Evolutionary conservation across 64 coral and sea anemone species (phyloP).

Genomic region (Catalaphyllia jardinei): DNA sequence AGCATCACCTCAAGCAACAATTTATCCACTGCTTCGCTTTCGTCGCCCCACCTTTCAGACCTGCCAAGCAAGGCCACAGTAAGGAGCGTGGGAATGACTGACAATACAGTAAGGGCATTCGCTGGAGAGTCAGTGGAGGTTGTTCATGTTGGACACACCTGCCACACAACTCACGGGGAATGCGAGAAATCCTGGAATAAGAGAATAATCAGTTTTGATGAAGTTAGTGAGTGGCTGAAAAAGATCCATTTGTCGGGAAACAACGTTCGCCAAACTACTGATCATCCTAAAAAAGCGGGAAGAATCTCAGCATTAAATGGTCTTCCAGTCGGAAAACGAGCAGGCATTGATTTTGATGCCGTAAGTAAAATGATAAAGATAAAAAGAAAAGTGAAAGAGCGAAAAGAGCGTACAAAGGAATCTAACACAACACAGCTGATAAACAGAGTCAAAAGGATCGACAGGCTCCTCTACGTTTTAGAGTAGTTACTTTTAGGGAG

Average conservation of each 20-base stretch:
- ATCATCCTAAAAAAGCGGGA: not conserved
- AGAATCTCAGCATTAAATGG: not conserved
- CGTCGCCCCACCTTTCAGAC: not conserved
- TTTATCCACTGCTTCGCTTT: too few species aligned
- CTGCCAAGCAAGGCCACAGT: not conserved
- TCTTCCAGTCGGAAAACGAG: not conserved
- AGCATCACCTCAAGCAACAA: not conserved
- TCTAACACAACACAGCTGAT: not conserved
- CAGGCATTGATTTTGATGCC: not conserved
- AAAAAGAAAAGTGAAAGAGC: not conserved
- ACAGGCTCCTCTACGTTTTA: not conserved
- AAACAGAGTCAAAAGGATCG: not conserved
- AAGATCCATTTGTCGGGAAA: not conserved
- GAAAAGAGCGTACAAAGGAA: not conserved
- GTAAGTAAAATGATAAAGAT: not conserved
- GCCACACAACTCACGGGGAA: not conserved
- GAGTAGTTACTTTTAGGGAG: not conserved
- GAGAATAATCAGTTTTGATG: not conserved
- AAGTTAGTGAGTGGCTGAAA: constrained; percentile 13
- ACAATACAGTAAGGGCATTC: too few species aligned
- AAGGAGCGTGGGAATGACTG: too few species aligned
- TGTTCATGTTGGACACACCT: not conserved
- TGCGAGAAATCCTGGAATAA: not conserved
- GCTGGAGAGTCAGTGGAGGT: not conserved
- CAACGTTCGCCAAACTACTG: not conserved